Percentiles rank a stretch among this genome's conserved stretches.
Evolutionary conservation across 2,888 invertebrate genomes (phyloP).

Genomic region (Scotopteryx bipunctaria): DNA sequence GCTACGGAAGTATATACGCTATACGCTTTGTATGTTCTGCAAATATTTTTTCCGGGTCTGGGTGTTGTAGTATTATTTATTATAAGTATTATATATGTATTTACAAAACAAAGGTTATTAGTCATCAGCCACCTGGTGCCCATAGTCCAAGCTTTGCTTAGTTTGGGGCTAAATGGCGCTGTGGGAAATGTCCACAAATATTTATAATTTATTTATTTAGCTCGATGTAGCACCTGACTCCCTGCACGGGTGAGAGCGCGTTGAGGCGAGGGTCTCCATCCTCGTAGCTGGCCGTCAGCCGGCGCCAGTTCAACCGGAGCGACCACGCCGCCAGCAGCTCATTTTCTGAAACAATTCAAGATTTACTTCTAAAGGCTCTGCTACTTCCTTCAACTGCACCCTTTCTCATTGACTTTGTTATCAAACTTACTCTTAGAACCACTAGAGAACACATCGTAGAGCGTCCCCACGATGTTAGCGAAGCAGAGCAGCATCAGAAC

Average conservation of each 20-base stretch:
- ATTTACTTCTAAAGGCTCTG: not conserved
- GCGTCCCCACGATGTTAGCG: conserved; percentile 52
- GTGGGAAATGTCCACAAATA: too few species aligned
- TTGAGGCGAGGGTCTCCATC: conserved; percentile 52
- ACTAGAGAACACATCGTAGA: conserved; percentile 45
- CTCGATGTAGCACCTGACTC: conserved; percentile 51
- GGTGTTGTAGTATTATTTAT: too few species aligned
- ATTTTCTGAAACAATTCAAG: conserved; percentile 45
- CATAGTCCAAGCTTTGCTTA: too few species aligned
- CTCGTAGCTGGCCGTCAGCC: conserved; percentile 49
- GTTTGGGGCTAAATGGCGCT: too few species aligned
- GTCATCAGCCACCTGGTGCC: too few species aligned
- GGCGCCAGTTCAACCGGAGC: conserved; percentile 54
- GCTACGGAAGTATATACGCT: too few species aligned
- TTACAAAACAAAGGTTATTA: too few species aligned
- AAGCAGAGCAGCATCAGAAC: conserved; percentile 41
- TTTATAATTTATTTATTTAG: too few species aligned
- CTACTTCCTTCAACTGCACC: not conserved
- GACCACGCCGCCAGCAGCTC: conserved; percentile 56
- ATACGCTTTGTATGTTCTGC: too few species aligned
- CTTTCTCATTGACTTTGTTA: too few species aligned
- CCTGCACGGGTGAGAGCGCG: conserved; percentile 55
- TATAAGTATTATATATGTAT: too few species aligned
- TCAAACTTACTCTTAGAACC: conserved; percentile 51
- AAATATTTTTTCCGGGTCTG: too few species aligned